Percentiles rank a stretch among this genome's conserved stretches.
These are phyloP conservation scores for Macquaria australasica DNA, from an alignment of 2,113 vertebrate species.

Conservation along the genomic window DNA sequence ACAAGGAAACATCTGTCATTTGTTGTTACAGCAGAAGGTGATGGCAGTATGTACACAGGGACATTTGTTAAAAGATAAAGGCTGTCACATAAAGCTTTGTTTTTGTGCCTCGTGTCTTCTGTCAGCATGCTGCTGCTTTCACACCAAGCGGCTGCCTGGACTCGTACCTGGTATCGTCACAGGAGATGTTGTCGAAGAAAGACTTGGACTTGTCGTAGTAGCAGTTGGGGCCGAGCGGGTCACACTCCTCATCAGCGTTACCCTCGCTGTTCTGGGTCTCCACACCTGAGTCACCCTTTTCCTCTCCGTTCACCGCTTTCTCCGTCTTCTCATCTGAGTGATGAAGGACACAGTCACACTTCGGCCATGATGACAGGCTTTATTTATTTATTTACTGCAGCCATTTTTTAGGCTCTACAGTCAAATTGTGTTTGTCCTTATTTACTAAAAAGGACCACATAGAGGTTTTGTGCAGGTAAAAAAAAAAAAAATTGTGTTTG, in stretches of 20 bases:
- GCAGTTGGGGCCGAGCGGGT: slow-evolving; percentile 91
- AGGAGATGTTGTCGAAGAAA: slow-evolving; percentile 99
- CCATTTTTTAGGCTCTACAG: no score
- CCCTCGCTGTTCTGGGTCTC: slow-evolving; percentile 93
- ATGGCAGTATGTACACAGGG: no score
- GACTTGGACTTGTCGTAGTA: slow-evolving; percentile 99
- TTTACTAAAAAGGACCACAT: no score
- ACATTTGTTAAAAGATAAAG: background rate
- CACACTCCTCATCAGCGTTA: slow-evolving; percentile 88
- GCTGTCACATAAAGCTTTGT: no score
- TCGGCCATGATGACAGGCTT: no score
- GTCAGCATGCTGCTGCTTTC: no score
- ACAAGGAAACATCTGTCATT: background rate
- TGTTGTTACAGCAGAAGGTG: no score
- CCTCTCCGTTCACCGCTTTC: slow-evolving; percentile 94
- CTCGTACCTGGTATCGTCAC: slow-evolving; percentile 93
- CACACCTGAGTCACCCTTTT: slow-evolving; percentile 92
- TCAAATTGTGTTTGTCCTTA: no score
- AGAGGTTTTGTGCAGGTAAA: no score
- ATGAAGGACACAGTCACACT: background rate
- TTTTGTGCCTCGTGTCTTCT: background rate
- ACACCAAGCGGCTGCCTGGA: background rate
- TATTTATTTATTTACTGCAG: no score
- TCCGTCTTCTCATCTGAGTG: slow-evolving; percentile 91
- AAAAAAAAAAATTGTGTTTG: no score